Percentiles rank a stretch among this genome's conserved stretches.
Evolutionary conservation across 2,888 invertebrate genomes (phyloP).

Genomic region (Caenorhabditis drosophilae): DNA sequence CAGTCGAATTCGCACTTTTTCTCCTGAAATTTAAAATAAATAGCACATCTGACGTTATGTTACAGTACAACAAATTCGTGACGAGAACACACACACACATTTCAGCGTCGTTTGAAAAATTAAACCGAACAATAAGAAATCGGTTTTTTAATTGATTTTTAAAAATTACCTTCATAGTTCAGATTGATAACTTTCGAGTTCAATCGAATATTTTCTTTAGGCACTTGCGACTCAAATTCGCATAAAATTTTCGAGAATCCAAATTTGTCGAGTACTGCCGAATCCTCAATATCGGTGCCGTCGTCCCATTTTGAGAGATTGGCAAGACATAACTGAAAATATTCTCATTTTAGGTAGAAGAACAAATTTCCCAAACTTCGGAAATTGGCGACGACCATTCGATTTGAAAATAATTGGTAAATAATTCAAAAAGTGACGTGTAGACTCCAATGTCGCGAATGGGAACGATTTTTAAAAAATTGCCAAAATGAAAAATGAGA

Average conservation of each 20-base stretch:
- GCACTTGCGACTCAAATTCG: conserved; percentile 35
- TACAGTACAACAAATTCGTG: no score
- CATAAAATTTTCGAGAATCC: conserved; percentile 49
- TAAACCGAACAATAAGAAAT: no score
- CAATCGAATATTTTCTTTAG: conserved; percentile 32
- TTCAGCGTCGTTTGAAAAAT: no score
- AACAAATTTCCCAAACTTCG: no score
- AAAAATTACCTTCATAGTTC: conserved; percentile 6
- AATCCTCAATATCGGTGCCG: conserved; percentile 28
- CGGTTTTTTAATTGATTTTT: no score
- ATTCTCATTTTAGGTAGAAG: no score
- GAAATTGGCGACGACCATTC: conserved; percentile 58
- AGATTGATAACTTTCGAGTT: conserved; percentile 44
- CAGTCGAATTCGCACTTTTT: conserved; percentile 5
- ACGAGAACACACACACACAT: no score
- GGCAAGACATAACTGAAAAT: conserved; percentile 44
- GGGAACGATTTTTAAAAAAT: neutral
- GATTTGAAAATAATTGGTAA: conserved; percentile 26
- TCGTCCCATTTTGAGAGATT: conserved; percentile 58
- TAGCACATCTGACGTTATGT: no score
- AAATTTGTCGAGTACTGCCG: conserved; percentile 37
- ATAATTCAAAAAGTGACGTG: conserved; percentile 3
- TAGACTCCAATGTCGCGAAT: neutral
- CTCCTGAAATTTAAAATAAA: conserved; percentile 2
- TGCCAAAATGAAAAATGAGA: no score